Percentiles rank a stretch among this genome's conserved stretches.
Conservation (phyloP, 2,797 vertebrate genomes). For the Gallinago nigripennis region DNA sequence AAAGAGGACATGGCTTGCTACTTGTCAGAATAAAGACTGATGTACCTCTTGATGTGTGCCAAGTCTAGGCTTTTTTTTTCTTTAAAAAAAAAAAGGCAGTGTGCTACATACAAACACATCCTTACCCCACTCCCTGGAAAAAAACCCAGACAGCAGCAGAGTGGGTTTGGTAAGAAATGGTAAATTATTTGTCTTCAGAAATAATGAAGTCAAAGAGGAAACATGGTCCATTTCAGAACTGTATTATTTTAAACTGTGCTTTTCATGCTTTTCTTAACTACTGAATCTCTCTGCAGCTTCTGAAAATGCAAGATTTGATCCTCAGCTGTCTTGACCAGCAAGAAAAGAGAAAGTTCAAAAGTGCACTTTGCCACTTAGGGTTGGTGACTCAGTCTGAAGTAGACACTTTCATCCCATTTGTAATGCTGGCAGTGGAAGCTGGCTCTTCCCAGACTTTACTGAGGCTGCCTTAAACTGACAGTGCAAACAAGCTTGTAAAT, state of each 20-base stretch:
- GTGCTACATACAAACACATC: neutral
- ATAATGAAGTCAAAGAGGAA: neutral
- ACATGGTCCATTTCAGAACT: neutral
- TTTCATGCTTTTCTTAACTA: neutral
- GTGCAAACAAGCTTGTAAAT: neutral
- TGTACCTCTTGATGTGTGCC: neutral
- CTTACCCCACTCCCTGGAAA: neutral
- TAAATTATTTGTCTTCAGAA: neutral
- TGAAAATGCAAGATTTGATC: neutral
- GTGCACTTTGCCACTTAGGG: neutral
- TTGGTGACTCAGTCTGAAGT: neutral
- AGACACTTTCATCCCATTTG: accelerated
- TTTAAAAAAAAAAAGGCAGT: no score
- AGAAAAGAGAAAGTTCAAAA: neutral
- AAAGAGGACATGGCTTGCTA: neutral
- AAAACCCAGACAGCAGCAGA: neutral
- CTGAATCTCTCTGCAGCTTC: neutral
- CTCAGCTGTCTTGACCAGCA: neutral
- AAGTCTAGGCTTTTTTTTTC: neutral
- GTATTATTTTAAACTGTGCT: neutral
- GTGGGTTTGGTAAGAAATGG: neutral
- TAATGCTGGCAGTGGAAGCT: neutral
- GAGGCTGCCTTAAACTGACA: neutral
- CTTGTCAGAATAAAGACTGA: neutral
- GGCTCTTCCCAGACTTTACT: neutral